Base-by-base conservation (phyloP, 2,888 invertebrate species). In the Drosophila fulvimacula region DNA sequence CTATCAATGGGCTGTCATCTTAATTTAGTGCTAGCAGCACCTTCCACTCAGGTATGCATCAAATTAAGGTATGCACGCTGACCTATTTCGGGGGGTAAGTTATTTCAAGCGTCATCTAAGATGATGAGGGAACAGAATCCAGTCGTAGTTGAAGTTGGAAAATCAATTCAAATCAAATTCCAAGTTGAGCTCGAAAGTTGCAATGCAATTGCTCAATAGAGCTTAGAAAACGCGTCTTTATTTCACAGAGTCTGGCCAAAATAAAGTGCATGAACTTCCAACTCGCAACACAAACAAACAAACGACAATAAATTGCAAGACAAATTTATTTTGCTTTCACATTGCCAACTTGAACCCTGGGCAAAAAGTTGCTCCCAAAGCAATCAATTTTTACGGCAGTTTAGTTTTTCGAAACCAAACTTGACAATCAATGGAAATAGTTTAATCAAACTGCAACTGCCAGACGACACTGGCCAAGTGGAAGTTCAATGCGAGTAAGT, bases 351-450 rank as follows among this genome's bases (percentile, higher is more conserved):
- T 76, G 79, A 73, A 73, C 66, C 73, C 55, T 17, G 46, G 67
- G 39, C 67, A 48, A 58, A 76, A 76, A 76, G 27, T 70, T 76
- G 11, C 44, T 58, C 67, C 75, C 53, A 57, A 55, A 67, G 81
- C 83, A 83, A 80, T 80, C 81, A 76, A 72, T 80, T 80, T 73
- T 63, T 69, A 82, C 73, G 77, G 77, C 73, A 73, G 68, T 71
- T 82, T 82, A 82, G 76, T 67, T 78, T 65, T 36, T 79, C 46
- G 46, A 30, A 17, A 62, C 34, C 73, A 44, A 73, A 69, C 78
- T 82, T 76, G 80, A 68, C 76, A 79, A 79, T 79, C 79, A 79
- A 76, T 82, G 60, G 80, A 48, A 79, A 82, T 67, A 80, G 83
- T 82, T 80, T 82, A 80, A 79, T 82, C 66, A 82, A 79, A 79